These are phyloP conservation scores for Ceraclea dissimilis DNA, from an alignment of 2,888 invertebrate species.

Conservation along the genomic window DNA sequence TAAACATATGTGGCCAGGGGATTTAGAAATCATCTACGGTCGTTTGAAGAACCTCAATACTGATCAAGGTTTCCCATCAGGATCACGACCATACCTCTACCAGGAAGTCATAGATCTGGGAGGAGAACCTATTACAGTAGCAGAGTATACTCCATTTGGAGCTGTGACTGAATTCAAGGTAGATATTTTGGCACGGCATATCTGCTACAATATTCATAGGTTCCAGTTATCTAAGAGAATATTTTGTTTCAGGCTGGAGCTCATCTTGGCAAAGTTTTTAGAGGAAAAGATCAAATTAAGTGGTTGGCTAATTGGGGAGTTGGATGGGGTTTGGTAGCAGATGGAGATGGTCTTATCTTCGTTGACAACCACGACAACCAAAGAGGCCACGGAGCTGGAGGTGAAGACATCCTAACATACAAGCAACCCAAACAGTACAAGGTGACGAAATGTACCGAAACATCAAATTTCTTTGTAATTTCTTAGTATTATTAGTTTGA, in stretches of 20 bases:
- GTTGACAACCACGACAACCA: conserved; percentile 89
- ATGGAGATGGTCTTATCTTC: conserved; percentile 60
- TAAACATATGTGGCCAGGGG: conserved; percentile 72
- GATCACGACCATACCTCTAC: conserved; percentile 59
- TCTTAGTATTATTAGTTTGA: too few relatives aligned
- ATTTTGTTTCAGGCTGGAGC: conserved; percentile 38
- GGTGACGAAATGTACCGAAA: conserved; percentile 34
- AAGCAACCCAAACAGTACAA: conserved; percentile 62
- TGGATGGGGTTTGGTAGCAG: conserved; percentile 45
- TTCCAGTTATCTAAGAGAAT: neutral
- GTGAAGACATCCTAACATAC: conserved; percentile 55
- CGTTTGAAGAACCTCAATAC: conserved; percentile 55
- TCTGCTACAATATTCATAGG: neutral
- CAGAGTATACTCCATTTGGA: conserved; percentile 49
- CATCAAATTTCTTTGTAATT: neutral
- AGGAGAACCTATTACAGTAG: conserved; percentile 40
- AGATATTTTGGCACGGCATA: neutral
- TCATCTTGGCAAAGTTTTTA: conserved; percentile 50
- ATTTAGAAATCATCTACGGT: conserved; percentile 60
- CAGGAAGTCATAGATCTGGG: conserved; percentile 73
- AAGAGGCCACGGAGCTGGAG: conserved; percentile 52
- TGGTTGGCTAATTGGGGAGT: conserved; percentile 41
- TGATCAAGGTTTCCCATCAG: conserved; percentile 54
- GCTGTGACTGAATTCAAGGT: conserved; percentile 68
- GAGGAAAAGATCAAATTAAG: conserved; percentile 50